Evolutionary conservation across 2,113 vertebrate genomes (phyloP).

Genomic region (Lipophrys pholis): DNA sequence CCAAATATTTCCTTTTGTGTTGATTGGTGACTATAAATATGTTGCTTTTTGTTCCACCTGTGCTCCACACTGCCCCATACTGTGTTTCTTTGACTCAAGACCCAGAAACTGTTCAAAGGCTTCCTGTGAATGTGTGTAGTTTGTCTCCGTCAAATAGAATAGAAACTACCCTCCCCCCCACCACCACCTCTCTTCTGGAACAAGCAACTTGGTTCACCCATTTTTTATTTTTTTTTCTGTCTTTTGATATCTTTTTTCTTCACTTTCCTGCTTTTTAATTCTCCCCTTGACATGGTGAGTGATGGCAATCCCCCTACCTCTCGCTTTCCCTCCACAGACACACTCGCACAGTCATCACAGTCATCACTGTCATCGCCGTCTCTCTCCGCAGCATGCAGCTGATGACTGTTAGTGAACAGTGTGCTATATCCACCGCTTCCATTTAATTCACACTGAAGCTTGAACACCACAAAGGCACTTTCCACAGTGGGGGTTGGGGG

Average conservation of each 20-base stretch:
- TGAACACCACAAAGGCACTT: slow-evolving; percentile 55
- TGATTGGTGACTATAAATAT: no score
- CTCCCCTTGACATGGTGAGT: slow-evolving; percentile 19
- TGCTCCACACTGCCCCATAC: background rate
- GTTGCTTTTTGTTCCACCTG: no score
- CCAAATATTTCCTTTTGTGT: no score
- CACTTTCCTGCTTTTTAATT: slow-evolving; percentile 30
- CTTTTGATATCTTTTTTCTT: slow-evolving; percentile 10
- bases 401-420: slow-evolving; percentile 54
- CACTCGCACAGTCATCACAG: slow-evolving; percentile 26
- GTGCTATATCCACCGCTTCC: slow-evolving; percentile 54
- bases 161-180: background rate
- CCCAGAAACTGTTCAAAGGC: background rate
- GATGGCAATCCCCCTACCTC: slow-evolving; percentile 26
- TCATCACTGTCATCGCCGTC: slow-evolving; percentile 31
- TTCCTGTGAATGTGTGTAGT: no score
- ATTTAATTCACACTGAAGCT: slow-evolving; percentile 61
- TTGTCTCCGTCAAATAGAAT: no score
- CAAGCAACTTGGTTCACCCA: background rate
- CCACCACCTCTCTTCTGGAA: no score
- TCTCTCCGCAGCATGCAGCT: slow-evolving; percentile 40
- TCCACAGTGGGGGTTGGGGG: slow-evolving; percentile 1
- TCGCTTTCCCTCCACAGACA: slow-evolving; percentile 14
- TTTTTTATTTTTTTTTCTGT: background rate
- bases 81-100: background rate